Conservation (phyloP, 2,113 vertebrate species). For the Macaca nemestrina region DNA sequence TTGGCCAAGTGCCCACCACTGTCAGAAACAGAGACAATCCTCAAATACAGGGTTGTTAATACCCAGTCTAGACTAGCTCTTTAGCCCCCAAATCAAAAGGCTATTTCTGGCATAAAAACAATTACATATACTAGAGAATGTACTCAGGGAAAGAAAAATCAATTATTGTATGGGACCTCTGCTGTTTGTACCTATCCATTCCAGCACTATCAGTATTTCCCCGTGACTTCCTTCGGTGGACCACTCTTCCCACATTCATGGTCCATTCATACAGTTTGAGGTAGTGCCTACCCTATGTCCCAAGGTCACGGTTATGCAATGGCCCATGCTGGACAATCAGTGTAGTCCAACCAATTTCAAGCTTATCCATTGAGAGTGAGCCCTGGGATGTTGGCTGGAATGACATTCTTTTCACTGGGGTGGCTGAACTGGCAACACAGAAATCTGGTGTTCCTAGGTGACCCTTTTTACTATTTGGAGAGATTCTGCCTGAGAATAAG, state of each 20-base stretch:
- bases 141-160: background rate
- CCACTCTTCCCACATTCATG: background rate
- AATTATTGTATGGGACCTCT: background rate
- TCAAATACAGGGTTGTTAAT: background rate
- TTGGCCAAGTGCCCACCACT: background rate
- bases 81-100: background rate
- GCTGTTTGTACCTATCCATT: background rate
- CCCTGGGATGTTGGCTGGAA: background rate
- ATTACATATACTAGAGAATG: background rate
- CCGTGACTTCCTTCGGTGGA: background rate
- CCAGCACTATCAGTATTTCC: background rate
- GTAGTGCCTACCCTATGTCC: background rate
- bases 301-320: background rate
- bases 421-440: background rate
- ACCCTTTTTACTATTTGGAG: background rate
- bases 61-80: background rate
- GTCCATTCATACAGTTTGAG: background rate
- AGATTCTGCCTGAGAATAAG: background rate
- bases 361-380: background rate
- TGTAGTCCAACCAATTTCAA: background rate
- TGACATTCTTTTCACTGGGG: background rate
- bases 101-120: background rate
- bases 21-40: background rate
- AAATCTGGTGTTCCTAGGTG: background rate
- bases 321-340: background rate